Percentiles rank a stretch among this genome's conserved stretches.
Evolutionary conservation across 1,140 invertebrate genomes (phyloP).

Genomic region (Cheumatopsyche charites): DNA sequence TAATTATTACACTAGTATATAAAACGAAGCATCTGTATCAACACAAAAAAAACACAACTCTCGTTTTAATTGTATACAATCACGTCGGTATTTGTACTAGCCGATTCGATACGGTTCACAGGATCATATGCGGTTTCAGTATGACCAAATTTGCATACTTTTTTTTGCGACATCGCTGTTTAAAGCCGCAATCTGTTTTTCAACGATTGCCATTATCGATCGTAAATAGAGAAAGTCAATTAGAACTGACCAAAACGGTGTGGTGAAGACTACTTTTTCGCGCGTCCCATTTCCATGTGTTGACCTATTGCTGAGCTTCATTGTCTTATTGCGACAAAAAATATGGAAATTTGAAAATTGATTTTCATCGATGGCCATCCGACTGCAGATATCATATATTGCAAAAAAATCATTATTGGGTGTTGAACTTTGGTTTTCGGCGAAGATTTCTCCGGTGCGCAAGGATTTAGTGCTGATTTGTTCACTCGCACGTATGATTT

Average conservation of each 20-base stretch:
- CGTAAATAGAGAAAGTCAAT: slow-evolving; percentile 16
- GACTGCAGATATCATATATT: neutral
- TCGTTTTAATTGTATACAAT: neutral
- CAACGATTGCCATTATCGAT: neutral
- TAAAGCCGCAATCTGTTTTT: neutral
- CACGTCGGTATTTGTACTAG: neutral
- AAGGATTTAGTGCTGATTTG: slow-evolving; percentile 3
- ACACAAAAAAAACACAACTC: neutral
- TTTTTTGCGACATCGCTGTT: neutral
- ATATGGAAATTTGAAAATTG: neutral
- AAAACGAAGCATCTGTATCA: no score
- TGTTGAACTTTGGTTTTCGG: neutral
- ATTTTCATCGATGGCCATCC: neutral
- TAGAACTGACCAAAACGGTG: neutral
- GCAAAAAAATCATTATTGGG: no score
- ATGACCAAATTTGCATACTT: neutral
- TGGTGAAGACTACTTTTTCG: neutral
- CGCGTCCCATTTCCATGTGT: neutral
- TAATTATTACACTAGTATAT: no score
- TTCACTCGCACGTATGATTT: neutral
- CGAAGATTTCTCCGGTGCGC: neutral
- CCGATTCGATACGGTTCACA: neutral
- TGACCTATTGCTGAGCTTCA: neutral
- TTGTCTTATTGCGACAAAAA: neutral
- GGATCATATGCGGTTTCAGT: neutral